These are phyloP conservation scores for Drosophila acutilabella DNA, from an alignment of 2,888 invertebrate species.

Conservation along the genomic window DNA sequence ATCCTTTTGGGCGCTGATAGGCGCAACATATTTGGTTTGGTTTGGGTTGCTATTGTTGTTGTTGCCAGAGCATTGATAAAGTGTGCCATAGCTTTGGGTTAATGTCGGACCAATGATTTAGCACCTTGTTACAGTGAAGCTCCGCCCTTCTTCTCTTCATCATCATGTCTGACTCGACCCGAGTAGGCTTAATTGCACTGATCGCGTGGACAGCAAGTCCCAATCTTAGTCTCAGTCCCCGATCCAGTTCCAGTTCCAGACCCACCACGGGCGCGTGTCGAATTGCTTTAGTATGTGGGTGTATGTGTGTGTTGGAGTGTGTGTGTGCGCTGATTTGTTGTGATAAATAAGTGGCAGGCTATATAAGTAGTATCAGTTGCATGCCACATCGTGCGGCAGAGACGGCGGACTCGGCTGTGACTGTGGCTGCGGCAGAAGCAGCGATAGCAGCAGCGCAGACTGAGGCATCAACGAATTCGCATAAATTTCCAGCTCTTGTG, in stretches of 20 bases:
- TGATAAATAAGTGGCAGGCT: slow-evolving; percentile 82
- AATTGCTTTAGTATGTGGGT: slow-evolving; percentile 83
- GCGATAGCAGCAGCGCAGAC: background rate
- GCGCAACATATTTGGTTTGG: slow-evolving; percentile 57
- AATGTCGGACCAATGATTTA: slow-evolving; percentile 84
- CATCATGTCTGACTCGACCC: slow-evolving; percentile 51
- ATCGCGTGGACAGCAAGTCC: slow-evolving; percentile 72
- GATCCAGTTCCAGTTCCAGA: slow-evolving; percentile 22
- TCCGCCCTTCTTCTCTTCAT: background rate
- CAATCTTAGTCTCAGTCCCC: slow-evolving; percentile 10
- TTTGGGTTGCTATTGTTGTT: slow-evolving; percentile 9
- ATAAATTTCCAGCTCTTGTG: slow-evolving; percentile 66
- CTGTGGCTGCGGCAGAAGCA: background rate
- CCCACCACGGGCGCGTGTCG: slow-evolving; percentile 79
- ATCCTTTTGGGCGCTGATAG: slow-evolving; percentile 75
- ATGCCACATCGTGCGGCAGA: slow-evolving; percentile 19
- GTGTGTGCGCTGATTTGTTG: slow-evolving; percentile 81
- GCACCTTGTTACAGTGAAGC: slow-evolving; percentile 81
- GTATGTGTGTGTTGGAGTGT: slow-evolving; percentile 81
- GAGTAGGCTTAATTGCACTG: slow-evolving; percentile 74
- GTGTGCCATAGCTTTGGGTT: slow-evolving; percentile 84
- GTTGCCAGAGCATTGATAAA: slow-evolving; percentile 81
- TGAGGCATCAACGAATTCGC: slow-evolving; percentile 37
- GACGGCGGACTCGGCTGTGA: background rate
- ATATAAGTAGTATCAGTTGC: slow-evolving; percentile 60